phyloP scores from a whole-genome alignment of 2,113 vertebrate genomes.

The Spermophilus dauricus region DNA sequence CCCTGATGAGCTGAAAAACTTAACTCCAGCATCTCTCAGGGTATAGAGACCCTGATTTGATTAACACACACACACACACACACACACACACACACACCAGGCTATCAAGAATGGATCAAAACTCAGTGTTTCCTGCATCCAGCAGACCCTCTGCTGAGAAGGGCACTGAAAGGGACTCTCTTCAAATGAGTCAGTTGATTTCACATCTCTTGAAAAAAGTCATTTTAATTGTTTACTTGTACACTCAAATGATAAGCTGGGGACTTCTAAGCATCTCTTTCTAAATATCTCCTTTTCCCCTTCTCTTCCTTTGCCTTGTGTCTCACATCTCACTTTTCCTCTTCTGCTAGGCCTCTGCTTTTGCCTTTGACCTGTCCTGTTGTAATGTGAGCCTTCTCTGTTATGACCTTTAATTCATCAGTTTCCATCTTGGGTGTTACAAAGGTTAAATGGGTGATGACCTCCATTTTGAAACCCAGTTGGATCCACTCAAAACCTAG shows the following conservation, averaged over 20 bases:
- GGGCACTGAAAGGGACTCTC: neutral
- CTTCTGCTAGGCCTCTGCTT: neutral
- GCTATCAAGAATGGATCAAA: neutral
- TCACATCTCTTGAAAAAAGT: slow-evolving; percentile 3
- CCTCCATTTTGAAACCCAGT: neutral
- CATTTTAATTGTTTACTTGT: neutral
- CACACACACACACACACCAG: neutral
- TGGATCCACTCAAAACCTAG: neutral
- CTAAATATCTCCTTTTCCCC: neutral
- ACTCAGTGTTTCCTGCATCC: neutral
- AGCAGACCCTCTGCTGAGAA: neutral
- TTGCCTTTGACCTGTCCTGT: neutral
- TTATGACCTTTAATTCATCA: neutral
- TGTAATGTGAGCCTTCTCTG: neutral
- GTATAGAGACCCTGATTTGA: neutral
- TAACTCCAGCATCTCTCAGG: neutral
- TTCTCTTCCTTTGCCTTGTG: neutral
- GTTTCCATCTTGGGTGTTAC: neutral
- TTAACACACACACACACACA: neutral
- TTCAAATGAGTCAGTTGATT: neutral
- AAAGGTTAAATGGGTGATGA: neutral
- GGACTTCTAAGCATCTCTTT: neutral
- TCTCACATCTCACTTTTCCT: neutral
- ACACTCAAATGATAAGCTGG: neutral
- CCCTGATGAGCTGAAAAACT: slow-evolving; percentile 21